These are phyloP conservation scores for Coptodon bakossiorum DNA, from an alignment of 2,113 vertebrate species.

Conservation along the genomic window DNA sequence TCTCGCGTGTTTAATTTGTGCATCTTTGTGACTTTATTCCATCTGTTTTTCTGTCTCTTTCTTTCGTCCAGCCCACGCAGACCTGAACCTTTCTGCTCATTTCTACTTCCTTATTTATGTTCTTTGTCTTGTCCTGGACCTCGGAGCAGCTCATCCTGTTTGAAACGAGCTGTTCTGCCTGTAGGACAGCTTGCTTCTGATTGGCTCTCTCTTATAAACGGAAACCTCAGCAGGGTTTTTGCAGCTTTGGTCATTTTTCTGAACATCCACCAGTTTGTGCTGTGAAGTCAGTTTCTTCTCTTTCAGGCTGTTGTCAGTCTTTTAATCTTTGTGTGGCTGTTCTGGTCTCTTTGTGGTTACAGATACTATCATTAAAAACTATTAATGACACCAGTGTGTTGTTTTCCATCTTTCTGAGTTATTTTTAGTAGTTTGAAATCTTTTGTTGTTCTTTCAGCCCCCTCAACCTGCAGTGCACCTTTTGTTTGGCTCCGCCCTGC, in stretches of 20 bases:
- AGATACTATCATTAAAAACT: neutral
- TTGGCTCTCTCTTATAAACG: neutral
- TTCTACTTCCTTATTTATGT: neutral
- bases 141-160: neutral
- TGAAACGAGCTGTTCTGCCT: neutral
- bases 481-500: neutral
- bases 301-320: neutral
- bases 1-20: neutral
- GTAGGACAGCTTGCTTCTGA: neutral
- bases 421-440: neutral
- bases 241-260: neutral
- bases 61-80: accelerated
- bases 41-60: neutral
- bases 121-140: neutral
- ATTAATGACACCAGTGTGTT: neutral
- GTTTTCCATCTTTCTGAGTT: neutral
- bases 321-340: neutral
- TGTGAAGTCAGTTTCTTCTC: neutral
- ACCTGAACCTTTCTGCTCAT: neutral
- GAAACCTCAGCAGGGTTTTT: neutral
- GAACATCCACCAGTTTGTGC: neutral
- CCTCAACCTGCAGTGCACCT: neutral
- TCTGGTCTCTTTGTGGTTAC: neutral
- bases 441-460: neutral
- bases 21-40: neutral